A percentile compares a stretch with the other conserved stretches of the same genome.
phyloP scores from a whole-genome alignment of 2,888 invertebrate species.

The Harpalus rufipes region DNA sequence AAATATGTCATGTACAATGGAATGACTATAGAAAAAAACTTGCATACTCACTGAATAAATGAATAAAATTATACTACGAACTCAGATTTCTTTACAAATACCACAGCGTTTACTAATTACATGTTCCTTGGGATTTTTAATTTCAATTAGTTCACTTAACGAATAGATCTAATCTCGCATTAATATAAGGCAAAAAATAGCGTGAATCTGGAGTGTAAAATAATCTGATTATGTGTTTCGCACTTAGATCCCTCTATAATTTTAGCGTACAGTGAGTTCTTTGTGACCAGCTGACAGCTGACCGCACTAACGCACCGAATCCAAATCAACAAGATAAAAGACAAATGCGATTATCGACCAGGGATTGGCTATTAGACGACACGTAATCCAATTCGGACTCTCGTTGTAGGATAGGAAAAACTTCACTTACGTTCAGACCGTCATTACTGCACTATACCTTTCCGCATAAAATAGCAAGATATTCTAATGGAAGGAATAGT shows the following conservation, averaged over 20 bases:
- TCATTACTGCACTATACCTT: neutral
- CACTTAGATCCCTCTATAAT: constrained; percentile 16
- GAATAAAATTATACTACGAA: constrained; percentile 40
- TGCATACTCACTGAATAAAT: constrained; percentile 46
- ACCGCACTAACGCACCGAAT: constrained; percentile 20
- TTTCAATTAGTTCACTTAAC: constrained; percentile 17
- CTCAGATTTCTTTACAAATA: constrained; percentile 40
- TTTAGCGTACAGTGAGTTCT: constrained; percentile 34
- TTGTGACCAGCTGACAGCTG: constrained; percentile 48
- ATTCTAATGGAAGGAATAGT: too few species aligned
- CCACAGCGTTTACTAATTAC: neutral
- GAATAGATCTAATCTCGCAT: neutral
- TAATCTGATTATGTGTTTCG: constrained; percentile 5
- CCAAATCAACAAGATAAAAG: constrained; percentile 66
- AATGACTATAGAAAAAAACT: constrained; percentile 26
- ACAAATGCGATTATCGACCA: constrained; percentile 64
- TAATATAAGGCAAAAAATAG: constrained; percentile 5
- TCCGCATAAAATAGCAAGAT: neutral
- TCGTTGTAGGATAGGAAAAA: constrained; percentile 30
- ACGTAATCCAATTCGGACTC: constrained; percentile 60
- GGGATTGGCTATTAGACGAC: constrained; percentile 63
- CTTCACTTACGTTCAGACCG: constrained; percentile 15
- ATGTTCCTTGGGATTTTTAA: constrained; percentile 8
- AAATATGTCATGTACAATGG: constrained; percentile 11
- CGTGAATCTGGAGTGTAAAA: neutral